Conservation (phyloP, 2,113 vertebrate genomes). For the Smithornis capensis region DNA sequence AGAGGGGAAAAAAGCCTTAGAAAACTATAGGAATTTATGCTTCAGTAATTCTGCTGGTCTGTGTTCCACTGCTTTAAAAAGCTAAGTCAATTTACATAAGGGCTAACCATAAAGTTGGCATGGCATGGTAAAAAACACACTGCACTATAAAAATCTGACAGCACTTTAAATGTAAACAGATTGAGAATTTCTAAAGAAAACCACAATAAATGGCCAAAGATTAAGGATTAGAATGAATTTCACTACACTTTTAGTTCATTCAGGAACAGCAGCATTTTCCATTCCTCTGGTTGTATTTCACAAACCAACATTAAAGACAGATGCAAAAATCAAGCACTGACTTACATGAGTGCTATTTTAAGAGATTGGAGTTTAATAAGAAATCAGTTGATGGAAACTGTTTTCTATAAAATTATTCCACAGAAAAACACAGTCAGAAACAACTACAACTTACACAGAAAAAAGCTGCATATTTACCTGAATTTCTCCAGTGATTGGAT, state of each 20-base stretch:
- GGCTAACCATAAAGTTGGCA: neutral
- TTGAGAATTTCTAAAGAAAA: neutral
- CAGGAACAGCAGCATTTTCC: neutral
- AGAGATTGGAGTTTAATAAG: neutral
- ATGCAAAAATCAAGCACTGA: neutral
- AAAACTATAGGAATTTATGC: neutral
- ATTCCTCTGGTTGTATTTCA: neutral
- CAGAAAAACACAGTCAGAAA: neutral
- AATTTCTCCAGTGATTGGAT: conserved; percentile 95
- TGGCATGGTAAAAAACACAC: neutral
- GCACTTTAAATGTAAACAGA: neutral
- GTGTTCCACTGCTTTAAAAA: neutral
- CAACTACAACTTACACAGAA: neutral
- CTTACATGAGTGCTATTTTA: neutral
- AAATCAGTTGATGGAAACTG: neutral
- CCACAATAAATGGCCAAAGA: neutral
- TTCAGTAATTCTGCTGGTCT: neutral
- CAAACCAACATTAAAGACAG: neutral
- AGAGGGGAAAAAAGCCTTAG: accelerated
- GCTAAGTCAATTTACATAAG: neutral
- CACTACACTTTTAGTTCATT: neutral
- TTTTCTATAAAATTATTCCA: neutral
- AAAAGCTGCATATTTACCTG: conserved; percentile 77
- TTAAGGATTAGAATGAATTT: neutral
- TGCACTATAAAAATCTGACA: neutral